Evolutionary conservation across 2,797 vertebrate genomes (phyloP).

Genomic region (Falco biarmicus): DNA sequence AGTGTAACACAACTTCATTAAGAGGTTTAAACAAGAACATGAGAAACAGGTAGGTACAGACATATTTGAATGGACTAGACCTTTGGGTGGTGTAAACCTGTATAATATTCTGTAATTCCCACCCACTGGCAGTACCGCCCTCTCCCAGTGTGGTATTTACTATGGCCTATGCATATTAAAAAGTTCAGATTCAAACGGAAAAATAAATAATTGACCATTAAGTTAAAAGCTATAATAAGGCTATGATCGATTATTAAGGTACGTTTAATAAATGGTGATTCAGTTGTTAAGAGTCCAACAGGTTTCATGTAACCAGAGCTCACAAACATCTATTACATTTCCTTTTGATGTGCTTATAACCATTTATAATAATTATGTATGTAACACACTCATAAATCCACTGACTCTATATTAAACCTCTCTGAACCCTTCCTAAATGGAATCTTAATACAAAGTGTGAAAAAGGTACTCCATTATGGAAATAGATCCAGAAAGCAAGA

Average conservation of each 20-base stretch:
- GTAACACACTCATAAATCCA: slow-evolving; percentile 52
- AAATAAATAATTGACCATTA: slow-evolving; percentile 31
- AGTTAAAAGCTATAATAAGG: background rate
- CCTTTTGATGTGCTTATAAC: slow-evolving; percentile 53
- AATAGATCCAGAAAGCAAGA: slow-evolving; percentile 1
- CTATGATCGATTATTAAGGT: slow-evolving; percentile 17
- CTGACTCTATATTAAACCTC: slow-evolving; percentile 37
- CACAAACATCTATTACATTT: slow-evolving; percentile 56
- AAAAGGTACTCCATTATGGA: slow-evolving; percentile 15
- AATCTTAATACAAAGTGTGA: slow-evolving; percentile 26
- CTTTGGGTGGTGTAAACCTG: background rate
- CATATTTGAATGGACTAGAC: background rate
- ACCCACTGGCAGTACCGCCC: background rate
- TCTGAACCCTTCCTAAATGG: slow-evolving; percentile 52
- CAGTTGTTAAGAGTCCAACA: slow-evolving; percentile 27
- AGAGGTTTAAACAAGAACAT: background rate
- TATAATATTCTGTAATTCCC: background rate
- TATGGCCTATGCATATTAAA: background rate
- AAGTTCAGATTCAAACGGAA: background rate
- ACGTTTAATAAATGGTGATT: slow-evolving; percentile 7
- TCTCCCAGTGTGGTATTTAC: background rate
- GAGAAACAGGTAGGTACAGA: background rate
- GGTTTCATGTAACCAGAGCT: slow-evolving; percentile 44
- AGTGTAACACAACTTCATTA: background rate
- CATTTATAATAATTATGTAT: slow-evolving; percentile 45